These are phyloP conservation scores for Pollenia griseotomentosa DNA, from an alignment of 2,888 invertebrate genomes.

Conservation along the genomic window DNA sequence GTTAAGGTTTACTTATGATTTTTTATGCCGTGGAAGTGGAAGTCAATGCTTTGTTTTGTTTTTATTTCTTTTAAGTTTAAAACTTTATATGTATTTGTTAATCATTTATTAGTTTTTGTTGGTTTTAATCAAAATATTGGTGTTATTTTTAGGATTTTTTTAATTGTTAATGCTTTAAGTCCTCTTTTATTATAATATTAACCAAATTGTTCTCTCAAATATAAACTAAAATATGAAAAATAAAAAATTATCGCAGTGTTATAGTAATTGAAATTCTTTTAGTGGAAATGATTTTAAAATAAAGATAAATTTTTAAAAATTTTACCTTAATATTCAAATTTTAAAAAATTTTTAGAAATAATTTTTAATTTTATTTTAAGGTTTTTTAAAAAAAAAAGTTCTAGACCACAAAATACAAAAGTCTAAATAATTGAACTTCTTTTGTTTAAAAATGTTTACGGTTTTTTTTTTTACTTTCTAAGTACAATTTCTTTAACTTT, in stretches of 20 bases:
- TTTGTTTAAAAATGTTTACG: too few relatives aligned
- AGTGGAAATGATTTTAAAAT: too few relatives aligned
- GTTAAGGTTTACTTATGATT: slow-evolving; percentile 7
- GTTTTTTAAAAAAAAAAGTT: not conserved
- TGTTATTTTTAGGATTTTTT: slow-evolving; percentile 54
- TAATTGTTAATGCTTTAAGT: slow-evolving; percentile 20
- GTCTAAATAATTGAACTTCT: too few relatives aligned
- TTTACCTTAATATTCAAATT: too few relatives aligned
- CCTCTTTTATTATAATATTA: not conserved
- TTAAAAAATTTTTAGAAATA: not conserved
- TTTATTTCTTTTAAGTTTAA: not conserved
- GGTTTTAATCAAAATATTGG: slow-evolving; percentile 53
- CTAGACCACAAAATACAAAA: too few relatives aligned
- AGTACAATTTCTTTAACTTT: too few relatives aligned
- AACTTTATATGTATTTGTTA: slow-evolving; percentile 5
- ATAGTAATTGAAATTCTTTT: too few relatives aligned
- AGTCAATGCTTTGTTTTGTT: slow-evolving; percentile 30
- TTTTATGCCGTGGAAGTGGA: slow-evolving; percentile 40
- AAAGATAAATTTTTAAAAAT: too few relatives aligned
- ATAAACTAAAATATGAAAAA: not conserved
- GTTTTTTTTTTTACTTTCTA: too few relatives aligned
- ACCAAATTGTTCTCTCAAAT: slow-evolving; percentile 35
- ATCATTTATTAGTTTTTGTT: slow-evolving; percentile 34
- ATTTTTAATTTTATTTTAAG: not conserved
- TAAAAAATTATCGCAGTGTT: too few relatives aligned